Conservation (phyloP, 2,797 vertebrate species). For the Danio jaintianensis region DNA sequence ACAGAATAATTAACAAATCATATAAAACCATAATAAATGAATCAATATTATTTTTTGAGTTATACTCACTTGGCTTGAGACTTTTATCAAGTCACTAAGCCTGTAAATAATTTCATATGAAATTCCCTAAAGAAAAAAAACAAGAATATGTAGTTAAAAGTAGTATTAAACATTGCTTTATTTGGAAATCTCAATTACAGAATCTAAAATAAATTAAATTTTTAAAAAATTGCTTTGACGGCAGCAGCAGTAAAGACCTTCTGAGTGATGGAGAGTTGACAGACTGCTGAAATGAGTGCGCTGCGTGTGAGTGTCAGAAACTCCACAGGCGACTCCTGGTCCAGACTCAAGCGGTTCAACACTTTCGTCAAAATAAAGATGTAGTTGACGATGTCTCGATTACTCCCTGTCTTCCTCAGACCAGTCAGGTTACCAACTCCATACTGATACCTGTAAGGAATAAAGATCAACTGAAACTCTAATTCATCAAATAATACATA, state of each 20-base stretch:
- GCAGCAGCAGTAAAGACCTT: conserved; percentile 68
- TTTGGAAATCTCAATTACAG: background rate
- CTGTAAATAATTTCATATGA: conserved; percentile 69
- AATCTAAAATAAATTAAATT: background rate
- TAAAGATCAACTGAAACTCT: background rate
- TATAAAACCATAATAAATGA: background rate
- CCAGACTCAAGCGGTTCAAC: conserved; percentile 76
- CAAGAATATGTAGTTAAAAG: background rate
- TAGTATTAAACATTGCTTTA: background rate
- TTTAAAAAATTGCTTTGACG: background rate
- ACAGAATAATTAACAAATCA: background rate
- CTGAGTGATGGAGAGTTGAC: conserved; percentile 66
- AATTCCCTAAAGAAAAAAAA: conserved; percentile 66
- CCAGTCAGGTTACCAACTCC: conserved; percentile 77
- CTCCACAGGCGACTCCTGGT: conserved; percentile 57
- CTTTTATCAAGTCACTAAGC: conserved; percentile 74
- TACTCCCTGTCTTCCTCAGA: conserved; percentile 74
- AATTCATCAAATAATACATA: background rate
- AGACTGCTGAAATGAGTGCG: conserved; percentile 72
- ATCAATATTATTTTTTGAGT: background rate
- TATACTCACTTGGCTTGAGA: conserved; percentile 75
- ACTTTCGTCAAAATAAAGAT: conserved; percentile 72
- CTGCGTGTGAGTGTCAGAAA: conserved; percentile 71
- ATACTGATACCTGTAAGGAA: conserved; percentile 71
- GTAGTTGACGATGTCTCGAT: conserved; percentile 76